Percentiles rank a stretch among this genome's conserved stretches.
These are phyloP conservation scores for Tenualosa thibaudeaui DNA, from an alignment of 2,797 vertebrate species.

Conservation along the genomic window DNA sequence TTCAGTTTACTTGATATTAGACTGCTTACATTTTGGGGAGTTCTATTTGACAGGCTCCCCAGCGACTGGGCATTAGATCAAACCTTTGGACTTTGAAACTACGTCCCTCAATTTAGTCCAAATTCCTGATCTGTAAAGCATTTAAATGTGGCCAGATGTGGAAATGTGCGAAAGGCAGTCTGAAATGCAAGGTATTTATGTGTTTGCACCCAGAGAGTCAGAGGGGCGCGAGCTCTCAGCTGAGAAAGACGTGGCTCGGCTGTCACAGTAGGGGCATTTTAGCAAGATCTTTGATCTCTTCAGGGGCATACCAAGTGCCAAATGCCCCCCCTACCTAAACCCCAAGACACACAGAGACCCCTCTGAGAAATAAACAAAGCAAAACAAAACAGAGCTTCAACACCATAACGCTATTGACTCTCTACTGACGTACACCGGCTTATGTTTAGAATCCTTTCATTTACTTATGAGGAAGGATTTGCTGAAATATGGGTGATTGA, in stretches of 20 bases:
- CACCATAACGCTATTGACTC: background rate
- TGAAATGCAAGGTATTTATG: background rate
- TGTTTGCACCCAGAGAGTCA: constrained; percentile 1
- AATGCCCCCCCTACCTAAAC: background rate
- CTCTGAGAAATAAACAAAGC: background rate
- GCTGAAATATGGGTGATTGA: background rate
- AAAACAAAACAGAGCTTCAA: background rate
- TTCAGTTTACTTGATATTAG: background rate
- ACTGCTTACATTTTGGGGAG: constrained; percentile 9
- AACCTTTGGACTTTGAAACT: background rate
- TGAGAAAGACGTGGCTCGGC: constrained; percentile 7
- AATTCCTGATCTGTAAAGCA: constrained; percentile 17
- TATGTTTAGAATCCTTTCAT: background rate
- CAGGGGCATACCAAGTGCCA: constrained; percentile 19
- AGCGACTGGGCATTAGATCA: constrained; percentile 2
- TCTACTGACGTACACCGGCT: background rate
- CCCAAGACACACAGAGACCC: background rate
- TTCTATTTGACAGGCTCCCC: background rate
- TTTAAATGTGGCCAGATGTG: constrained; percentile 24
- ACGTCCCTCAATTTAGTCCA: background rate
- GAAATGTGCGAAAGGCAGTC: constrained; percentile 10
- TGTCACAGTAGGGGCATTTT: constrained; percentile 16
- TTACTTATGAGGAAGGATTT: background rate
- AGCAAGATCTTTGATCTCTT: constrained; percentile 15
- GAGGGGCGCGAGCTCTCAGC: background rate